These are phyloP conservation scores for Lacerta bilineata DNA, from an alignment of 2,797 vertebrate genomes.

Conservation along the genomic window DNA sequence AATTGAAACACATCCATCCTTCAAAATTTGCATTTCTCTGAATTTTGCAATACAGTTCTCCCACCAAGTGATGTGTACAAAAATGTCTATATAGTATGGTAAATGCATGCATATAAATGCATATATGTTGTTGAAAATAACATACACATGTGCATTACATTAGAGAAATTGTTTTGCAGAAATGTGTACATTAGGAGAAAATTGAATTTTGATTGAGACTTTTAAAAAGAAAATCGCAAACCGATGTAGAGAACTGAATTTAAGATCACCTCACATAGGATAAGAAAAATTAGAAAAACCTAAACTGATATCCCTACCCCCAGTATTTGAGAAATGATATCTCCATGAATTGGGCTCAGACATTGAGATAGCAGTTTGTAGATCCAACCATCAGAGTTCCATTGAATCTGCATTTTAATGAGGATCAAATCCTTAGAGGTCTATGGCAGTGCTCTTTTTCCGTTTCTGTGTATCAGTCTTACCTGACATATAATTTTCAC, in stretches of 20 bases:
- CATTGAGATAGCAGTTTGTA: neutral
- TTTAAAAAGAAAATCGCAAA: too few species aligned
- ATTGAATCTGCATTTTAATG: neutral
- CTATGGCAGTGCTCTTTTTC: neutral
- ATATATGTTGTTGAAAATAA: neutral
- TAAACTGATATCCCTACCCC: too few species aligned
- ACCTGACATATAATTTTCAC: slow-evolving; percentile 39
- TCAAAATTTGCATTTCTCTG: too few species aligned
- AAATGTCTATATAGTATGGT: too few species aligned
- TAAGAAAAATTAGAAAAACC: too few species aligned
- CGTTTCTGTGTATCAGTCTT: neutral
- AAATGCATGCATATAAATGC: neutral
- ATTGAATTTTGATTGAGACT: too few species aligned
- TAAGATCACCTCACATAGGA: too few species aligned
- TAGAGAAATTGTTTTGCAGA: neutral
- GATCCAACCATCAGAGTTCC: neutral
- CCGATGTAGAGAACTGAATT: too few species aligned
- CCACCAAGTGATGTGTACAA: neutral
- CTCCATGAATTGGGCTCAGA: too few species aligned
- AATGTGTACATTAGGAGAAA: neutral
- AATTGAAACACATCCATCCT: too few species aligned
- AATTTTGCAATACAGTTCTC: too few species aligned
- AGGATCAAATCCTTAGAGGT: neutral
- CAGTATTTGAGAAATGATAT: too few species aligned
- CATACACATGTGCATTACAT: neutral